Evolutionary conservation across 1,140 invertebrate species (phyloP), one percentile per base, ranked within the genome.

Genomic region (Drosophila biarmipes): DNA sequence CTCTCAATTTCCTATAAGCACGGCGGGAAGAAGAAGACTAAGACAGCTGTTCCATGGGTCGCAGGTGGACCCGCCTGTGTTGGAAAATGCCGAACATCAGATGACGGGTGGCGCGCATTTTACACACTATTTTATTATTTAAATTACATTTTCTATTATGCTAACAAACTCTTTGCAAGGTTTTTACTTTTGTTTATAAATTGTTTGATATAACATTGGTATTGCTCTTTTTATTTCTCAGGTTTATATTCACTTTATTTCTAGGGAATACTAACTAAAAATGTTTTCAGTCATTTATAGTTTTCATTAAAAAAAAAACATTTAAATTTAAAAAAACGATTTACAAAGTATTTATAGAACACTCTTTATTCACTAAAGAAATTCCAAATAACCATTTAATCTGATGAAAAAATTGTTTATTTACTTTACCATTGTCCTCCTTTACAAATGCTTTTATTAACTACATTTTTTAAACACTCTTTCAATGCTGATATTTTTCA

Each of bases 401-500:
- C 21, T 35, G 35, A 64, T 67, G 58, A 67, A 63, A 63, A 63
- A 67, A 40, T 42, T 63, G 21, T 63, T 63, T 63, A 51, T 35
- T 46, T 61, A 17, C 46, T 49, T 62, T 78, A 87, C 82, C 74
- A 42, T 86, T 69, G n/a, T 71, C 71, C 63, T 69, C 78, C 67
- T 87, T 76, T 72, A 86, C 73, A 86, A 80, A 73, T 80, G 59
- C 57, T 75, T 74, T 78, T 87, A 80, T 84, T 86, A 62, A 78
- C 82, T 86, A 86, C 43, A 73, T 42, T 78, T 64, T 87, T 38
- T 62, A 87, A 62, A 81, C 57, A 85, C 74, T 75, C 73, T 63
- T 80, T 80, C 58, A 86, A 87, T 86, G 81, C 81, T 86, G 81
- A 86, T 86, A 81, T 78, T 71, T 77, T 78, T 54, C 76, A 59